Evolutionary conservation across 2,888 invertebrate genomes (phyloP), one percentile per base, ranked within the genome.

Genomic region (Melipona bicolor): DNA sequence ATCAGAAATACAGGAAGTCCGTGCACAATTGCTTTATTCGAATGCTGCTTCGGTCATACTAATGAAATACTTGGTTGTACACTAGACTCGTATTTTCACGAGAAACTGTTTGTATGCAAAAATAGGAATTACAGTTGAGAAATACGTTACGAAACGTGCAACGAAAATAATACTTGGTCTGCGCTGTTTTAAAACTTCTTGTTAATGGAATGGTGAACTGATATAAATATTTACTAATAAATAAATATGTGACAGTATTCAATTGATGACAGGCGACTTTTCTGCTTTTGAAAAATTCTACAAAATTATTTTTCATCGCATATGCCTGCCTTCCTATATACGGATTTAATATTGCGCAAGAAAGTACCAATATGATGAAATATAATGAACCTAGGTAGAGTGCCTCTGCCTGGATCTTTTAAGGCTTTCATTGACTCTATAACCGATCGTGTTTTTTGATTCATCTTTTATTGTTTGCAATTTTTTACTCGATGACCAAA

Each of bases 1-100:
- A 69, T 76, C 50, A 54, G 43, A 24, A 21, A 36, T 56, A 24
- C 68, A 62, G 75, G 68, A 67, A 69, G 21, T 59, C 49, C 64
- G 17, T 19, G 62, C 32, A 27, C 43, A 64, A 76, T 79, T 69
- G 69, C 77, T 69, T 62, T 64, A 70, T 76, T 68, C 68, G 62
- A 54, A 43, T 0, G 21, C 11, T 9, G 17, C 54, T 52, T 59
- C 36, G 27, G 52, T 52, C 24, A 21, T 21, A n/a, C 24, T 67
- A 6, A 52, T 69, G 27, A 3, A 11, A 13, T 19, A 19, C 4
- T 68, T 52, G 36, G 36, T 36, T 9, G 36, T 36, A 9, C 9
- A 9, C 9, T 36, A 36, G 36, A 9, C 24, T 17, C 27, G 27
- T 61, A 61, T 27, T 61, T 61, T 61, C 24, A 61, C 27, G 17